Evolutionary conservation across 2,888 invertebrate species (phyloP), one percentile per base, ranked within the genome.

Genomic region (Caprella mutica): DNA sequence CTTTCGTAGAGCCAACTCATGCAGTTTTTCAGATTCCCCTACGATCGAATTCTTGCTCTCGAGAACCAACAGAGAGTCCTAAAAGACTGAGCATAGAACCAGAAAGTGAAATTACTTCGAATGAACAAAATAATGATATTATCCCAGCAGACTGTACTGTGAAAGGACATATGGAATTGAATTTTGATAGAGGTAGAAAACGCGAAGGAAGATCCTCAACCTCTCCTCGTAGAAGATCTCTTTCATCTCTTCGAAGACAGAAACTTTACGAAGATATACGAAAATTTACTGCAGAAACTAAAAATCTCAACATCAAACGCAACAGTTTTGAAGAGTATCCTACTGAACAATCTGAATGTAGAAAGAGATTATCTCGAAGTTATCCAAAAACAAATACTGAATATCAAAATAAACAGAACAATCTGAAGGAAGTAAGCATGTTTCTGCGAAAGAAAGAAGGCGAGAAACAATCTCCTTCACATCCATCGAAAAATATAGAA

Each of bases 151-250:
- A n/a, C 21, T 48, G 48, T 29, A n/a, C n/a, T n/a, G 48, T 48
- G 9, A 30, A 48, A 29, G 48, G 48, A 1, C 48, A 48, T 23
- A 30, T 48, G 12, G 48, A 48, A 29, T 30, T 48, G 19, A 48
- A 48, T 30, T 48, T 48, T 29, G 48, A 48, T 9, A n/a, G 48
- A 48, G 48, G 48, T 24, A 29, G 48, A 48, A 48, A n/a, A 48
- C n/a, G 26, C 12, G 48, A 48, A 9, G n/a, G n/a, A n/a, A 48
- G 30, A 21, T n/a, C 30, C 3, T 19, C 24, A 9, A 19, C 17
- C 27, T 17, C 48, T n/a, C 30, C 21, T 30, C 29, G 48, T 30
- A 19, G 24, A 14, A n/a, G 48, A 4, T 48, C 48, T 19, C 21
- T 48, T 27, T 48, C 48, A n/a, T 30, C 48, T 4, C 19, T 30